These are phyloP conservation scores for Microcaecilia unicolor DNA, from an alignment of 2,797 vertebrate genomes.

Conservation along the genomic window DNA sequence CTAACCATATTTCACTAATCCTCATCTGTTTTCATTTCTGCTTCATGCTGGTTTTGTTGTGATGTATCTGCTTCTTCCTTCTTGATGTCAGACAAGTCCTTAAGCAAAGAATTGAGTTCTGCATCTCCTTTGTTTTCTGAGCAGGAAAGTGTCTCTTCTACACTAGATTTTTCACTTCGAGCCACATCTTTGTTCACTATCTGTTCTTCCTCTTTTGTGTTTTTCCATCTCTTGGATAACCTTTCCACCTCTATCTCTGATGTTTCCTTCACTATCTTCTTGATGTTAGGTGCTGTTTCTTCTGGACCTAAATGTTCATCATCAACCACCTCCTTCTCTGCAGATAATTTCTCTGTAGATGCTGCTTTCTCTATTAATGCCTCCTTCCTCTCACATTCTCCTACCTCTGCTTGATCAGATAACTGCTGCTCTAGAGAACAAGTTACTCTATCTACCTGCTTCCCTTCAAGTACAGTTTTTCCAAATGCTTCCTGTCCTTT, in stretches of 20 bases:
- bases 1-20: conserved; percentile 14
- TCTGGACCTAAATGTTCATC: rapidly evolving
- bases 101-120: rapidly evolving
- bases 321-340: neutral
- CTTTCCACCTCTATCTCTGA: neutral
- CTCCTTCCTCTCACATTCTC: rapidly evolving
- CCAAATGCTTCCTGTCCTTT: neutral
- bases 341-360: rapidly evolving
- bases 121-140: rapidly evolving
- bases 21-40: rapidly evolving
- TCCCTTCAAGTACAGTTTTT: neutral
- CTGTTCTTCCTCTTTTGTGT: rapidly evolving
- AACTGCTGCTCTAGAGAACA: too few relatives aligned
- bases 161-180: rapidly evolving
- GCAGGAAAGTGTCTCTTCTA: rapidly evolving
- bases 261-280: too few relatives aligned
- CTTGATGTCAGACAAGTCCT: neutral
- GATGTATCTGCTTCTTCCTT: neutral
- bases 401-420: too few relatives aligned
- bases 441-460: neutral
- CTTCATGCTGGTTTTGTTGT: neutral
- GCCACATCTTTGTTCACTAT: rapidly evolving
- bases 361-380: rapidly evolving
- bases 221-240: neutral
- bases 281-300: rapidly evolving